Conservation (phyloP, 2,113 vertebrate genomes). For the Notarius lentiginosus region DNA sequence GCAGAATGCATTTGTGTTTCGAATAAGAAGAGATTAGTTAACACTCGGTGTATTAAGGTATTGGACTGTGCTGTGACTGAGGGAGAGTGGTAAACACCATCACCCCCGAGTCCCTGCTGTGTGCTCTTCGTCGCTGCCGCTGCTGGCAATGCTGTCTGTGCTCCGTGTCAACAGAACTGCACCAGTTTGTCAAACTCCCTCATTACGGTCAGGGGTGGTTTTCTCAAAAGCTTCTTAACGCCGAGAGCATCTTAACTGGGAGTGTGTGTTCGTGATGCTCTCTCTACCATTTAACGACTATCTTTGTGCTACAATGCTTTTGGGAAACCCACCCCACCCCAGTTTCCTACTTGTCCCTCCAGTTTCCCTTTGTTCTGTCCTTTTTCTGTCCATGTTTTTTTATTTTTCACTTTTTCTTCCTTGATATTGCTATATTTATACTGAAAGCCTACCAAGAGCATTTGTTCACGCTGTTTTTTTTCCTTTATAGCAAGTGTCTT, state of each 20-base stretch:
- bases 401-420: constrained; percentile 8
- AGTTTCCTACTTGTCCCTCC: not conserved
- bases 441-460: not conserved
- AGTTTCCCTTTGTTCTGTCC: constrained; percentile 9
- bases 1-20: not conserved
- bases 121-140: constrained; percentile 70
- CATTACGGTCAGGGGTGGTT: constrained; percentile 6
- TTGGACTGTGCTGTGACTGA: constrained; percentile 55
- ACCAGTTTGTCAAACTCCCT: constrained; percentile 50
- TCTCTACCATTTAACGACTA: too few relatives aligned
- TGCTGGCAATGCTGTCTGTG: constrained; percentile 51
- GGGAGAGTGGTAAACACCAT: constrained; percentile 69
- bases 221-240: too few relatives aligned
- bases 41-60: not conserved
- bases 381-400: constrained; percentile 20
- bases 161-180: constrained; percentile 54
- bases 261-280: too few relatives aligned
- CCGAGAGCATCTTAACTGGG: too few relatives aligned
- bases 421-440: not conserved
- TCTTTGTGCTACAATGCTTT: too few relatives aligned
- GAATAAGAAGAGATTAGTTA: not conserved
- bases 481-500: constrained; percentile 2
- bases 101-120: constrained; percentile 67
- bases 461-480: not conserved
- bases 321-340: not conserved